Evolutionary conservation across 1,140 invertebrate genomes (phyloP).

Genomic region (Ceratosolen fusciceps): DNA sequence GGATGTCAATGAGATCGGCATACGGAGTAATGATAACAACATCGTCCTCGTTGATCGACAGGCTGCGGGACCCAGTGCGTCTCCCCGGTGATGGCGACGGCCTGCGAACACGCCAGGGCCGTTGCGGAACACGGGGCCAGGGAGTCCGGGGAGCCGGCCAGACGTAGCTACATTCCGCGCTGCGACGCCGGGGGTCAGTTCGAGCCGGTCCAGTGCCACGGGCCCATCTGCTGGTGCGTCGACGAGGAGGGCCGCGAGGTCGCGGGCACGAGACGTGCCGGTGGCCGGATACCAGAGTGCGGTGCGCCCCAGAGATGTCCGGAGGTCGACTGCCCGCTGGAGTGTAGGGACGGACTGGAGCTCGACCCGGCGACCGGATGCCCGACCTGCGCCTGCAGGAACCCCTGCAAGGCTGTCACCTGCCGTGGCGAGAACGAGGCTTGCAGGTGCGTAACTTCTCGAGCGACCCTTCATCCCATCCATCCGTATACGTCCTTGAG

Average conservation of each 20-base stretch:
- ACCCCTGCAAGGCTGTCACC: slow-evolving; percentile 81
- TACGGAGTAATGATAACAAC: no score
- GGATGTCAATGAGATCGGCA: no score
- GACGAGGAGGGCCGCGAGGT: slow-evolving; percentile 86
- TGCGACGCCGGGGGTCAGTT: slow-evolving; percentile 85
- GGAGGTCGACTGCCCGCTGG: slow-evolving; percentile 74
- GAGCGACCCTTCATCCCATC: no score
- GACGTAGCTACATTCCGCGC: slow-evolving; percentile 83
- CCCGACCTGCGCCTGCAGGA: slow-evolving; percentile 81
- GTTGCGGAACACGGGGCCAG: slow-evolving; percentile 82
- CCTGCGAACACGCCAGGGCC: slow-evolving; percentile 81
- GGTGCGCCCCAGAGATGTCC: slow-evolving; percentile 75
- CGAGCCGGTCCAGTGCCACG: slow-evolving; percentile 84
- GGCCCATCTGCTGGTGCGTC: slow-evolving; percentile 90
- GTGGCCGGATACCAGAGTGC: slow-evolving; percentile 61
- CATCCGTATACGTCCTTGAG: no score
- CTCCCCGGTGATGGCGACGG: slow-evolving; percentile 80
- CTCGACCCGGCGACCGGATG: slow-evolving; percentile 79
- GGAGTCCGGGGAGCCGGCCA: slow-evolving; percentile 81
- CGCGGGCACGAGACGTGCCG: slow-evolving; percentile 73
- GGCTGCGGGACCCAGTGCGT: slow-evolving; percentile 88
- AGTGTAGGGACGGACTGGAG: slow-evolving; percentile 80
- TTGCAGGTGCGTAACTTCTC: slow-evolving; percentile 71
- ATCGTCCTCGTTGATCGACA: slow-evolving; percentile 15
- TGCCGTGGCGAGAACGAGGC: slow-evolving; percentile 81